Evolutionary conservation across 2,888 invertebrate species (phyloP), one percentile per base, ranked within the genome.

Genomic region (Erebia palarica): DNA sequence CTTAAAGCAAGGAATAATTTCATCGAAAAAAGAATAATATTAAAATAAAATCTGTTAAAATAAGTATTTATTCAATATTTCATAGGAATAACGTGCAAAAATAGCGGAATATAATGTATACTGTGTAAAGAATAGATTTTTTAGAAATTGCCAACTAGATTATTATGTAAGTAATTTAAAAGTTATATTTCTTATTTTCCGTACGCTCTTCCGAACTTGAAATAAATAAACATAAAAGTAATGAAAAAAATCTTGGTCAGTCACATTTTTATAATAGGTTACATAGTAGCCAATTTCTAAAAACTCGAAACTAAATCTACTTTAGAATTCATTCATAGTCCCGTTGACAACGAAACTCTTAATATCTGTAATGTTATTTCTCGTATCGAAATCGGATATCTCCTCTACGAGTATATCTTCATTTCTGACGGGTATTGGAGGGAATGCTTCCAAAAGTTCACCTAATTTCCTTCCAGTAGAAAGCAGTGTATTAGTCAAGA

Each of bases 281-380:
- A 61, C 61, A 61, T 44, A 61, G 51, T 64, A 65, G 55, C 44
- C 42, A 65, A 65, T 63, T 63, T 63, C 63, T 49, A 74, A 44
- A 66, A 66, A 53, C 21, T 47, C 47, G 59, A 36, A 73, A 71
- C 68, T 36, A 55, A 65, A 68, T 63, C 60, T 58, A 76, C 75
- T 75, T 80, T 85, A 89, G 71, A 80, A 82, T 72, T 88, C 84
- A 75, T 81, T 89, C 11, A 80, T 63, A 4, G 84, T 80, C 70
- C 87, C 88, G 75, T 87, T 89, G 68, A 91, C 90, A 67, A 92
- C 85, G 77, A 92, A 92, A 75, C 84, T 92, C 75, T 90, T 90
- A 0, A 93, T 84, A 75, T 90, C 92, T 0, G 90, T 88, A 11
- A 81, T 82, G 71, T 90, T 89, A 71, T 92, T 91, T 55, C 88